Evolutionary conservation across 2,113 vertebrate genomes (phyloP).

Genomic region (Ammodramus savannarum): DNA sequence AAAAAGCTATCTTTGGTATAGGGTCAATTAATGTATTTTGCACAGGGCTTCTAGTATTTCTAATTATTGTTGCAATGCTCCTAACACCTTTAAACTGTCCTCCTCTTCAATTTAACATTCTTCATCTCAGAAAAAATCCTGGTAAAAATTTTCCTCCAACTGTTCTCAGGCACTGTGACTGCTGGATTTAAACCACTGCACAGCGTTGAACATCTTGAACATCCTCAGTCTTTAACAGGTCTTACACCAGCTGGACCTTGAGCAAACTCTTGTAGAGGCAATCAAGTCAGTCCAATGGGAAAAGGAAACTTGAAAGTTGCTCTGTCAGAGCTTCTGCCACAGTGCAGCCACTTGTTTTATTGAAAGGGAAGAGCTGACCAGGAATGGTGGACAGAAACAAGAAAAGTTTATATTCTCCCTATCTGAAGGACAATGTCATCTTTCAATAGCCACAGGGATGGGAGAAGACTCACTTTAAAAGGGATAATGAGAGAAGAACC

Average conservation of each 20-base stretch:
- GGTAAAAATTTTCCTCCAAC: not conserved
- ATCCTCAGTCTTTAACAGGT: not conserved
- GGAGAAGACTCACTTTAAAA: not conserved
- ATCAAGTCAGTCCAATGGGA: not conserved
- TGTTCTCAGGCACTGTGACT: not conserved
- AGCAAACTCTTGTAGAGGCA: not conserved
- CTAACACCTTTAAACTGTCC: not conserved
- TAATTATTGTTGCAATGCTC: not conserved
- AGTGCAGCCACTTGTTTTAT: not conserved
- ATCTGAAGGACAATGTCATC: not conserved
- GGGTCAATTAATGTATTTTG: not conserved
- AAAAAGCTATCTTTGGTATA: not conserved
- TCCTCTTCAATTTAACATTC: not conserved
- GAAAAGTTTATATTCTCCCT: not conserved
- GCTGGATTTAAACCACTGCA: not conserved
- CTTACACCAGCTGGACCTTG: not conserved
- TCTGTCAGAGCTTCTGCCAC: not conserved
- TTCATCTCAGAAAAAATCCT: not conserved
- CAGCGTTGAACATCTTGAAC: not conserved
- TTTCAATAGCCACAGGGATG: not conserved
- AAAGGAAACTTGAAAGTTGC: not conserved
- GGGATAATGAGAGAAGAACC: not conserved
- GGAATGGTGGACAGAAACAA: not conserved
- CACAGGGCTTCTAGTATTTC: not conserved
- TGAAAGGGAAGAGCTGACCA: not conserved